Conservation (phyloP, 2,797 vertebrate species). For the Melanotaenia maccullochi region DNA sequence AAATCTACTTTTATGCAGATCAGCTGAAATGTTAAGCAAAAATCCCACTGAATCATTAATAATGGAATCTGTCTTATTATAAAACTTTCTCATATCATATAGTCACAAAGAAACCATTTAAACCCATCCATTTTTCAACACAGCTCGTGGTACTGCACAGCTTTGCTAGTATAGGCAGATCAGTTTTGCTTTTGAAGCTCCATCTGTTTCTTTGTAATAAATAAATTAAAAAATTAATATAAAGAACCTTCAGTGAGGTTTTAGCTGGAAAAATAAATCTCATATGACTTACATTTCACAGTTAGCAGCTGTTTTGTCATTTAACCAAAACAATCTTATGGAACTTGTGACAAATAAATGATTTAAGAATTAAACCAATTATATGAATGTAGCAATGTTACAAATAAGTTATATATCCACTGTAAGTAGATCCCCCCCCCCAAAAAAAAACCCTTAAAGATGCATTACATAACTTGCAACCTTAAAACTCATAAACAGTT, state of each 20-base stretch:
- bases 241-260: background rate
- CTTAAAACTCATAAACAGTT: no score
- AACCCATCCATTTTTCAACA: conserved; percentile 19
- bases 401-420: no score
- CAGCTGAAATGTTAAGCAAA: conserved; percentile 43
- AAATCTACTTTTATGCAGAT: conserved; percentile 52
- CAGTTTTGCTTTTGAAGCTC: conserved; percentile 30
- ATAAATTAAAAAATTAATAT: background rate
- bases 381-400: no score
- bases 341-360: no score
- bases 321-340: no score
- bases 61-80: conserved; percentile 35
- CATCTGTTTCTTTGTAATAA: conserved; percentile 36
- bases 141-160: conserved; percentile 7
- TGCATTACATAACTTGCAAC: no score
- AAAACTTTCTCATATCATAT: conserved; percentile 24
- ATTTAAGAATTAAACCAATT: no score
- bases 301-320: no score
- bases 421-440: no score
- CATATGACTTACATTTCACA: no score
- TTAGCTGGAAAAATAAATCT: no score
- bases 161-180: conserved; percentile 42
- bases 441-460: no score
- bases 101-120: background rate
- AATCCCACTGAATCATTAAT: conserved; percentile 61